Evolutionary conservation across 2,797 vertebrate species (phyloP).

Genomic region (Gobio occitaniae): DNA sequence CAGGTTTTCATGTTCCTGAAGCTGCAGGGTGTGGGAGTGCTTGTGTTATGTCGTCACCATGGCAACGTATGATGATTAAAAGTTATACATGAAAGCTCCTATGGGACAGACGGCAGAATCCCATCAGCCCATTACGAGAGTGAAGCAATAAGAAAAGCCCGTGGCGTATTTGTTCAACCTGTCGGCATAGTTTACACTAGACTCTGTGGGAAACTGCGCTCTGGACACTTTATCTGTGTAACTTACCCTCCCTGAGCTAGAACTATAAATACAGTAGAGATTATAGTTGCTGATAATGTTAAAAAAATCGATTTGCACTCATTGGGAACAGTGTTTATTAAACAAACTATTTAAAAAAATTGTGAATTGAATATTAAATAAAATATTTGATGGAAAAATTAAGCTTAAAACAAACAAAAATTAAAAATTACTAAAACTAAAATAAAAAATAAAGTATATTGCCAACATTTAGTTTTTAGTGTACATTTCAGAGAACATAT

Average conservation of each 20-base stretch:
- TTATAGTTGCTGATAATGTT: neutral
- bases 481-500: no score
- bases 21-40: constrained; percentile 45
- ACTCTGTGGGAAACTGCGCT: constrained; percentile 22
- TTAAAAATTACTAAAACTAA: no score
- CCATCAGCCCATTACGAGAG: constrained; percentile 10
- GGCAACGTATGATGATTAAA: constrained; percentile 50
- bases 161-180: constrained; percentile 25
- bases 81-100: constrained; percentile 48
- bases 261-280: neutral
- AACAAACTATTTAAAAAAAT: neutral
- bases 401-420: neutral
- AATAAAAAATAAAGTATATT: no score
- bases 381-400: neutral
- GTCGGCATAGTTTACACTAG: neutral
- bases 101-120: constrained; percentile 29
- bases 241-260: neutral
- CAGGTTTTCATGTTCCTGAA: constrained; percentile 43
- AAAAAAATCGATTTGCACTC: neutral
- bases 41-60: constrained; percentile 51
- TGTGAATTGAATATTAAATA: neutral
- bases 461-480: no score
- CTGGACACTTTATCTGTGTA: neutral
- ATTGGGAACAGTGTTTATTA: constrained; percentile 2
- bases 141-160: constrained; percentile 37